Percentiles rank a stretch among this genome's conserved stretches.
Evolutionary conservation across 1,140 invertebrate genomes (phyloP).

Genomic region (Cydia splendana): DNA sequence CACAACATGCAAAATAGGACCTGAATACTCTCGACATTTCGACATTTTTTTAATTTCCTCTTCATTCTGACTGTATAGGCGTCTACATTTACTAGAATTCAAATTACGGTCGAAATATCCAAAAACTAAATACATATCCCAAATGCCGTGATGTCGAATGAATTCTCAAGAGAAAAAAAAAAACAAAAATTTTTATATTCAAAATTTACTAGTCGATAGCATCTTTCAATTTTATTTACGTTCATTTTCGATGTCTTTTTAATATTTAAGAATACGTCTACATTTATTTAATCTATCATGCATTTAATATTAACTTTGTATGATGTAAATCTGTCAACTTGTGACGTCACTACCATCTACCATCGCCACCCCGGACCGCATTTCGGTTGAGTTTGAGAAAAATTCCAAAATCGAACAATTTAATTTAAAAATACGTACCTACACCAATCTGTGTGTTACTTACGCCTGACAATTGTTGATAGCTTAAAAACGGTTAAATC

Average conservation of each 20-base stretch:
- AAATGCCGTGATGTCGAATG: conserved; percentile 65
- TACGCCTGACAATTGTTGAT: conserved; percentile 72
- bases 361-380: conserved; percentile 68
- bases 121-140: conserved; percentile 72
- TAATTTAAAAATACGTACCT: conserved; percentile 62
- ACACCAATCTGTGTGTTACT: conserved; percentile 68
- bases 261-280: conserved; percentile 55
- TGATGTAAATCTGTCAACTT: conserved; percentile 49
- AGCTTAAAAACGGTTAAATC: conserved; percentile 76
- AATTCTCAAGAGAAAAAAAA: conserved; percentile 60
- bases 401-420: conserved; percentile 63
- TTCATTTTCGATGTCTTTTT: conserved; percentile 70
- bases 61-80: conserved; percentile 38
- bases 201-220: conserved; percentile 77
- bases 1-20: conserved; percentile 64
- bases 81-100: conserved; percentile 30
- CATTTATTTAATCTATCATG: conserved; percentile 65
- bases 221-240: conserved; percentile 62
- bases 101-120: conserved; percentile 45
- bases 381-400: conserved; percentile 54
- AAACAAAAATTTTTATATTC: conserved; percentile 76
- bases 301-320: conserved; percentile 67
- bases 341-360: conserved; percentile 52
- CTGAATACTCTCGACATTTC: conserved; percentile 62
- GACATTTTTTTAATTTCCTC: conserved; percentile 43